Evolutionary conservation across 2,113 vertebrate species (phyloP).

Genomic region (Anguilla japonica): DNA sequence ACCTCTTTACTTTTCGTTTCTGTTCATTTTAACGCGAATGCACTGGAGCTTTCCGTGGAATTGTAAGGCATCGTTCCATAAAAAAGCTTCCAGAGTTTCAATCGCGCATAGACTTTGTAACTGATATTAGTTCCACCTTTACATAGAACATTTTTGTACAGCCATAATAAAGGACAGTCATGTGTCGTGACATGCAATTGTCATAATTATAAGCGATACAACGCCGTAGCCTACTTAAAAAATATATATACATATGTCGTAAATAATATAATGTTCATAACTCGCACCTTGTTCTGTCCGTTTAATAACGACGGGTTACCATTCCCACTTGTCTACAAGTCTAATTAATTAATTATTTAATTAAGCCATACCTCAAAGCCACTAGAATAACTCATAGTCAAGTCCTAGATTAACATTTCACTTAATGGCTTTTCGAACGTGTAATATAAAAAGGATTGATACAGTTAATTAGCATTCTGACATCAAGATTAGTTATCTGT

Average conservation of each 20-base stretch:
- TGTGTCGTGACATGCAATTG: not conserved
- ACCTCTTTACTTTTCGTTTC: not conserved
- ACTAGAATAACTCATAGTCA: not conserved
- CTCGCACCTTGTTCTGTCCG: not conserved
- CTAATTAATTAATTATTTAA: slow-evolving; percentile 3
- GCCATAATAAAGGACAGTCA: not conserved
- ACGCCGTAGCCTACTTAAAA: not conserved
- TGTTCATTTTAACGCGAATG: not conserved
- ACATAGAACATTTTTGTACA: not conserved
- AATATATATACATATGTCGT: too few relatives aligned
- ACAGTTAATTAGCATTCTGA: slow-evolving; percentile 2
- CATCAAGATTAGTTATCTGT: slow-evolving; percentile 6
- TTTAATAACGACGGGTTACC: not conserved
- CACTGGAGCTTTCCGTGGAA: not conserved
- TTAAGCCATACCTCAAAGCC: not conserved
- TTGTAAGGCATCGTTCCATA: not conserved
- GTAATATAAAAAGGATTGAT: not conserved
- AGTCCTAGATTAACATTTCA: slow-evolving; percentile 4
- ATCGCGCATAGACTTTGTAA: not conserved
- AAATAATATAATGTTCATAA: not conserved
- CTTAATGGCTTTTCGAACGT: not conserved
- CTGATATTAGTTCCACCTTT: not conserved
- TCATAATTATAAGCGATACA: not conserved
- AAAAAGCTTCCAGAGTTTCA: not conserved
- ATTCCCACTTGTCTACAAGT: not conserved